phyloP scores from a whole-genome alignment of 2,888 invertebrate species.

The Pelosia muscerda region DNA sequence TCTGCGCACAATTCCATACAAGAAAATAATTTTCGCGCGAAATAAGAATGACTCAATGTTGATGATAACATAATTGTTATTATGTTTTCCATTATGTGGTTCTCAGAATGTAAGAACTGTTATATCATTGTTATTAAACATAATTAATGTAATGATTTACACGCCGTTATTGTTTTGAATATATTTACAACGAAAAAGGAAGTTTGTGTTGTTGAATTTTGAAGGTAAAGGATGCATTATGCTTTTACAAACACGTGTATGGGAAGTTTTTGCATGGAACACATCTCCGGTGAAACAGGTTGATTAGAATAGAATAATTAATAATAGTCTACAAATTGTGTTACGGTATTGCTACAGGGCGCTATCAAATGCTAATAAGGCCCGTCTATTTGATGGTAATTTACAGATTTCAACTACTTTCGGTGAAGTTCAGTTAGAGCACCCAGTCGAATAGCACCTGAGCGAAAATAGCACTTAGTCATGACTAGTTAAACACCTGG shows the following conservation, averaged over 20 bases:
- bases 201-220: neutral
- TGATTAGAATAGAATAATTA: too few relatives aligned
- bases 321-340: too few relatives aligned
- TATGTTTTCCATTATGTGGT: slow-evolving; percentile 17
- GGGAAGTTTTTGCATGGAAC: too few relatives aligned
- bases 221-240: neutral
- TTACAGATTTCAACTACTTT: too few relatives aligned
- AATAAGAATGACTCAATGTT: slow-evolving; percentile 28
- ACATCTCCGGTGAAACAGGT: too few relatives aligned
- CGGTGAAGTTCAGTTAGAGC: too few relatives aligned
- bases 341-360: too few relatives aligned
- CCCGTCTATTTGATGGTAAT: too few relatives aligned
- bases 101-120: slow-evolving; percentile 16
- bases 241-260: neutral
- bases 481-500: too few relatives aligned
- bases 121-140: slow-evolving; percentile 24
- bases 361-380: too few relatives aligned
- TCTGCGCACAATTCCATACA: slow-evolving; percentile 1
- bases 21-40: slow-evolving; percentile 20
- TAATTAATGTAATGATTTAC: slow-evolving; percentile 10
- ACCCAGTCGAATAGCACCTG: too few relatives aligned
- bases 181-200: slow-evolving; percentile 9
- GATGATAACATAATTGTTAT: slow-evolving; percentile 17
- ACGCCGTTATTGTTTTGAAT: slow-evolving; percentile 19
- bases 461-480: too few relatives aligned